phyloP scores from a whole-genome alignment of 2,888 invertebrate species.

The Opisthograptis luteolata region DNA sequence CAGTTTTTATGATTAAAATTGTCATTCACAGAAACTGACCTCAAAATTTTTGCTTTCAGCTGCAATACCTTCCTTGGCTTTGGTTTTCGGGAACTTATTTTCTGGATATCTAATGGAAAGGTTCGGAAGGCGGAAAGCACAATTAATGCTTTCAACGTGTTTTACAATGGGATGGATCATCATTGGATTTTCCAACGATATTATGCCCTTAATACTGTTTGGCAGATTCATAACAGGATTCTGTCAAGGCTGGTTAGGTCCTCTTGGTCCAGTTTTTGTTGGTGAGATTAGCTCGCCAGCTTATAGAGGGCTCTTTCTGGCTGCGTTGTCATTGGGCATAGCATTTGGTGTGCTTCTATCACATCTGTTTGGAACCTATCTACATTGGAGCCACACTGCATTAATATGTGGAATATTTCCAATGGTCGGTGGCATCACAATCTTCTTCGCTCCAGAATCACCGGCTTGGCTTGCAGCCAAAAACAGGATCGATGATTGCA shows the following conservation, averaged over 20 bases:
- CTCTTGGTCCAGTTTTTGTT: slow-evolving; percentile 83
- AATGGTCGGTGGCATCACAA: slow-evolving; percentile 76
- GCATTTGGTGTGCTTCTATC: slow-evolving; percentile 86
- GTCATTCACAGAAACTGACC: background rate
- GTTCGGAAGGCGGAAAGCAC: slow-evolving; percentile 83
- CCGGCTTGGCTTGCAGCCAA: slow-evolving; percentile 88
- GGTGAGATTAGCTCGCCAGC: slow-evolving; percentile 85
- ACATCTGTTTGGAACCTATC: slow-evolving; percentile 86
- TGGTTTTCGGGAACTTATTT: slow-evolving; percentile 85
- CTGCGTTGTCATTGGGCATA: slow-evolving; percentile 85
- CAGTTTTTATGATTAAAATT: background rate
- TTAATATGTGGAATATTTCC: slow-evolving; percentile 83
- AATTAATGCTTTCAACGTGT: slow-evolving; percentile 78
- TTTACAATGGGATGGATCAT: slow-evolving; percentile 85
- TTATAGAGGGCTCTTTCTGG: slow-evolving; percentile 86
- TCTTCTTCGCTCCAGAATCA: slow-evolving; percentile 87
- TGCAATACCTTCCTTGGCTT: slow-evolving; percentile 84
- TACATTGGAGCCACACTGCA: slow-evolving; percentile 85
- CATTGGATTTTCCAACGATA: slow-evolving; percentile 79
- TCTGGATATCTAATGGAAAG: slow-evolving; percentile 85
- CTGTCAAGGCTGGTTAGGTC: slow-evolving; percentile 84
- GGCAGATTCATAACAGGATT: slow-evolving; percentile 85
- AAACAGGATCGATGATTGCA: slow-evolving; percentile 83
- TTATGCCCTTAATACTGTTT: slow-evolving; percentile 70
- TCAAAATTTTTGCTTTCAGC: slow-evolving; percentile 69